Conservation (phyloP, 1,140 invertebrate species). For the Pogonognathellus flavescens region DNA sequence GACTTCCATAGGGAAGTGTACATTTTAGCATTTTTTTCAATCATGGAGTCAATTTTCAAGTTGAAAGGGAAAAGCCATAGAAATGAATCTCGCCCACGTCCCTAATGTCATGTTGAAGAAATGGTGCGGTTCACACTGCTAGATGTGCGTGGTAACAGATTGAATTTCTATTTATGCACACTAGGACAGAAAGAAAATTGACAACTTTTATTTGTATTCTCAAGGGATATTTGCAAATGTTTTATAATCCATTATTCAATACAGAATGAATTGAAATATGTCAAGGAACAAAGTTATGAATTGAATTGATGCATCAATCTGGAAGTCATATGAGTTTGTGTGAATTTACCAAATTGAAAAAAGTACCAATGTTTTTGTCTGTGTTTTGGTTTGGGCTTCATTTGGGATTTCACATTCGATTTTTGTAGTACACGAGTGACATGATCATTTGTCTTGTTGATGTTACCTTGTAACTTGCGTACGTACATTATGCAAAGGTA, state of each 20-base stretch:
- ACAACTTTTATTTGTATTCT: too few species aligned
- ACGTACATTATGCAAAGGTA: slow-evolving; percentile 24
- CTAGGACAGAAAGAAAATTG: too few species aligned
- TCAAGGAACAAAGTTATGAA: neutral
- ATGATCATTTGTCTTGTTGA: slow-evolving; percentile 26
- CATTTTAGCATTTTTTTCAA: too few species aligned
- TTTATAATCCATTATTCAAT: slow-evolving; percentile 14
- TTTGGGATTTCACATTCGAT: neutral
- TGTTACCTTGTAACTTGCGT: neutral
- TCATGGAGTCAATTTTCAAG: too few species aligned
- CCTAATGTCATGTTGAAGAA: too few species aligned
- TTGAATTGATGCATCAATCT: slow-evolving; percentile 36
- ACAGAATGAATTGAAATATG: slow-evolving; percentile 9
- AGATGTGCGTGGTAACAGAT: too few species aligned
- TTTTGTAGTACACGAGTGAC: neutral
- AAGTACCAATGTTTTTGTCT: neutral
- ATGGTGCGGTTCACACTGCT: too few species aligned
- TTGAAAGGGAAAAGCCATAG: too few species aligned
- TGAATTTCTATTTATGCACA: too few species aligned
- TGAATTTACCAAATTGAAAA: slow-evolving; percentile 25
- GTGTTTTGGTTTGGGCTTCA: slow-evolving; percentile 2
- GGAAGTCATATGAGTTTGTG: slow-evolving; percentile 4
- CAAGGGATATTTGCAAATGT: neutral
- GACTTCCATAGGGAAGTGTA: too few species aligned
- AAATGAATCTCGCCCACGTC: too few species aligned